Evolutionary conservation across 1,140 invertebrate species (phyloP).

Genomic region (Acromyrmex charruanus): DNA sequence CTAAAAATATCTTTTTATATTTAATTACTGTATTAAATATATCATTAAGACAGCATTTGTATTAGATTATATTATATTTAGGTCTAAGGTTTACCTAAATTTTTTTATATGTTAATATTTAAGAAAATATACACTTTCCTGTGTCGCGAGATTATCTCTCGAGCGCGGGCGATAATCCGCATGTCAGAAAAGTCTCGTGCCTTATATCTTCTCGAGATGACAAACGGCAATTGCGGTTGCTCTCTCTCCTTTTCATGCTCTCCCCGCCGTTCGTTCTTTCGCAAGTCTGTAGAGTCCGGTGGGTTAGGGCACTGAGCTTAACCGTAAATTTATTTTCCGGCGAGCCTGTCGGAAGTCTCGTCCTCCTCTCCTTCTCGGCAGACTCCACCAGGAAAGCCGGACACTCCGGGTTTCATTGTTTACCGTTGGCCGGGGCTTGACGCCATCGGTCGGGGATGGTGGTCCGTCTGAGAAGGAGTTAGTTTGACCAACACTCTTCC

Average conservation of each 20-base stretch:
- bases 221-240: slow-evolving; percentile 72
- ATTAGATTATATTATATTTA: not conserved
- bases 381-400: slow-evolving; percentile 68
- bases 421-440: slow-evolving; percentile 73
- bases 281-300: slow-evolving; percentile 21
- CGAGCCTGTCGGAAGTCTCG: slow-evolving; percentile 73
- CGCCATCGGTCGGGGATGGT: slow-evolving; percentile 16
- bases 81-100: not conserved
- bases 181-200: slow-evolving; percentile 53
- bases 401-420: slow-evolving; percentile 84
- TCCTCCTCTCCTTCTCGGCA: slow-evolving; percentile 58
- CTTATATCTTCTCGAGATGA: slow-evolving; percentile 67
- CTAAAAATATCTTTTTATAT: not conserved
- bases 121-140: slow-evolving; percentile 25
- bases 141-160: slow-evolving; percentile 19
- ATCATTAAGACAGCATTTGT: not conserved
- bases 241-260: slow-evolving; percentile 66
- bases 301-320: slow-evolving; percentile 70
- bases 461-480: slow-evolving; percentile 66
- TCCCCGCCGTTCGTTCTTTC: slow-evolving; percentile 43
- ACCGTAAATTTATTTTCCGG: slow-evolving; percentile 83
- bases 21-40: not conserved
- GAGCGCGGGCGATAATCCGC: slow-evolving; percentile 45
- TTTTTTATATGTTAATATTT: slow-evolving; percentile 37
- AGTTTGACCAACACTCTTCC: slow-evolving; percentile 69